Base-by-base conservation (phyloP, 2,797 vertebrate species). In the Octomys mimax region DNA sequence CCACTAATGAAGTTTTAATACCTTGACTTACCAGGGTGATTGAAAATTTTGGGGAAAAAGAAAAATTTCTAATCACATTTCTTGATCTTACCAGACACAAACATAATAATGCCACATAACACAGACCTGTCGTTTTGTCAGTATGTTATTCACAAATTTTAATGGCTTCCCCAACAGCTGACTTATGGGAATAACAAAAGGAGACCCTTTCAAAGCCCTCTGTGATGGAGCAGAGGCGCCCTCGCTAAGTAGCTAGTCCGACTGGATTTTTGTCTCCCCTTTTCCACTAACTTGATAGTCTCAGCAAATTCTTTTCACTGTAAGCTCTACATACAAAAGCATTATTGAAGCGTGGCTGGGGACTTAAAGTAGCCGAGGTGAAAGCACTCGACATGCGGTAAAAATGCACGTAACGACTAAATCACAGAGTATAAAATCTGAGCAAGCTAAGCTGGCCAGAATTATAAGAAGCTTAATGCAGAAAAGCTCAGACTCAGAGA, bases 231-330 rank as follows among this genome's bases (percentile, higher is more conserved):
- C 39, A 28, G 71, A 28, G 66, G 70, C n/a, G 8, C 22, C 31
- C 77, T 33, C 21, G 16, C 8, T 81, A 39, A 68, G 39, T 24
- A 87, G 59, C n/a, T 59, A 16, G 10, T 36, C 89, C n/a, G 66
- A n/a, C 6, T 88, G 10, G 21, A 61, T 28, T 91, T 93, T 64
- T 80, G 61, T 62, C 71, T 95, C 46, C 85, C 73, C 5, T 86
- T 52, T 90, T 64, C 75, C 52, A 57, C 54, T 57, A 57, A 73
- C 22, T 85, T 87, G 16, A 82, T 1, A 13, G 61, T 73, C 14
- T 94, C 66, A 71, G 68, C 54, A 93, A 84, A 93, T 88, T n/a
- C 64, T 26, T 94, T 42, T 92, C 61, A 93, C 54, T 64, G 82
- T 11, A 28, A 49, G 13, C 19, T 80, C 31, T 92, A 7, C 39